A percentile compares a stretch with the other conserved stretches of the same genome.
These are phyloP conservation scores for Cyclophora punctaria DNA, from an alignment of 2,888 invertebrate species.

Conservation along the genomic window DNA sequence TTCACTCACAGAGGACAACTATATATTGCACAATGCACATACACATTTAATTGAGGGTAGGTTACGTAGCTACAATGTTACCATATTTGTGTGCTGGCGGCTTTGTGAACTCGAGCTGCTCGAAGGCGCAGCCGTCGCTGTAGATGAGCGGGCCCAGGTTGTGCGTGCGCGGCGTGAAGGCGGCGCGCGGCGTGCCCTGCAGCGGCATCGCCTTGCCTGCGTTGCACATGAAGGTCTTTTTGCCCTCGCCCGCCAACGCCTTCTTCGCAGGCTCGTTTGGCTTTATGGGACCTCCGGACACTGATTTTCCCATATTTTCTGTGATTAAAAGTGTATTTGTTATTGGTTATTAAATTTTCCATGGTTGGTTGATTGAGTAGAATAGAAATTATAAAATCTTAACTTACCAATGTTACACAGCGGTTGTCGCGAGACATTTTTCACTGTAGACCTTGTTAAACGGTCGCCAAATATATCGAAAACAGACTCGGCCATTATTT, in stretches of 20 bases:
- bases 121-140: slow-evolving; percentile 41
- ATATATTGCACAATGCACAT: too few relatives aligned
- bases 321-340: neutral
- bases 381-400: slow-evolving; percentile 1
- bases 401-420: slow-evolving; percentile 49
- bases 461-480: slow-evolving; percentile 61
- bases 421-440: slow-evolving; percentile 57
- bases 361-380: neutral
- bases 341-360: neutral
- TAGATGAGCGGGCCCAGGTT: slow-evolving; percentile 56
- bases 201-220: slow-evolving; percentile 43
- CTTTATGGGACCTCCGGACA: slow-evolving; percentile 46
- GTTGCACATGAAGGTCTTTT: slow-evolving; percentile 58
- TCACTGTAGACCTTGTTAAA: slow-evolving; percentile 39
- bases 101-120: slow-evolving; percentile 54
- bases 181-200: slow-evolving; percentile 47
- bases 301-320: slow-evolving; percentile 61
- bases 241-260: slow-evolving; percentile 29
- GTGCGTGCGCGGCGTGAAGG: slow-evolving; percentile 46
- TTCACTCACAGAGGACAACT: neutral
- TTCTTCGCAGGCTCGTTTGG: slow-evolving; percentile 57
- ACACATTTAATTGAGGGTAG: neutral
- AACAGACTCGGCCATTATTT: slow-evolving; percentile 47
- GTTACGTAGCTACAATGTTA: slow-evolving; percentile 16
- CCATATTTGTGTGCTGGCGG: slow-evolving; percentile 41